Percentiles rank a stretch among this genome's conserved stretches.
These are phyloP conservation scores for Propsilocerus akamusi DNA, from an alignment of 1,140 invertebrate species.

Conservation along the genomic window DNA sequence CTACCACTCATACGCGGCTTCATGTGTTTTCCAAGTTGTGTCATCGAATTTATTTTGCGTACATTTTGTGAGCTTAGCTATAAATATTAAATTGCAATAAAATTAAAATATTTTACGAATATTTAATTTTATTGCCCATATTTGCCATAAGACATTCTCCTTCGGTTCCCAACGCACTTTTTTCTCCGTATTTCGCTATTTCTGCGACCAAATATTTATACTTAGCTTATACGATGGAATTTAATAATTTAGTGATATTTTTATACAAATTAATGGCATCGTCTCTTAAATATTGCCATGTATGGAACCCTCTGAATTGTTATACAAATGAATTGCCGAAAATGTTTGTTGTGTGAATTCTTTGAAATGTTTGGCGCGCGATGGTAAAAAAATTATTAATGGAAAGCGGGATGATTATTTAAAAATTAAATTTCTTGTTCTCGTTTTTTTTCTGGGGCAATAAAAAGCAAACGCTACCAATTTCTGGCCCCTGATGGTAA, in stretches of 20 bases:
- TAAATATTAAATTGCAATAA: conserved; percentile 2
- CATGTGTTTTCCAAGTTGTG: too few species aligned
- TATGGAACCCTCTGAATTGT: too few species aligned
- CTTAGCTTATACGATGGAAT: too few species aligned
- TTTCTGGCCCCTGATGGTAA: not conserved
- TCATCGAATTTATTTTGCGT: too few species aligned
- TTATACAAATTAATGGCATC: conserved; percentile 4
- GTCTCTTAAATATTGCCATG: too few species aligned
- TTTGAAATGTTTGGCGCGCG: too few species aligned
- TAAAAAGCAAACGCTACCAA: not conserved
- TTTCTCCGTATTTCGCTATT: not conserved
- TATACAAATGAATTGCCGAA: too few species aligned
- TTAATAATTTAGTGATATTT: conserved; percentile 3
- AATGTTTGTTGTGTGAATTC: too few species aligned
- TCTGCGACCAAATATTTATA: too few species aligned
- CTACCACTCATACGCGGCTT: too few species aligned
- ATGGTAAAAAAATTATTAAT: not conserved
- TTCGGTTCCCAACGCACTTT: too few species aligned
- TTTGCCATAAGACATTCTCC: not conserved
- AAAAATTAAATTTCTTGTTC: conserved; percentile 3
- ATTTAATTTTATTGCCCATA: conserved; percentile 4
- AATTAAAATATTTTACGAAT: conserved; percentile 4
- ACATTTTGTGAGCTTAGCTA: too few species aligned
- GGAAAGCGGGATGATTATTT: not conserved
- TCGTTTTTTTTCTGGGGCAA: not conserved